phyloP scores from a whole-genome alignment of 92 coral and sea anemone species.

The Meandrina meandrites region DNA sequence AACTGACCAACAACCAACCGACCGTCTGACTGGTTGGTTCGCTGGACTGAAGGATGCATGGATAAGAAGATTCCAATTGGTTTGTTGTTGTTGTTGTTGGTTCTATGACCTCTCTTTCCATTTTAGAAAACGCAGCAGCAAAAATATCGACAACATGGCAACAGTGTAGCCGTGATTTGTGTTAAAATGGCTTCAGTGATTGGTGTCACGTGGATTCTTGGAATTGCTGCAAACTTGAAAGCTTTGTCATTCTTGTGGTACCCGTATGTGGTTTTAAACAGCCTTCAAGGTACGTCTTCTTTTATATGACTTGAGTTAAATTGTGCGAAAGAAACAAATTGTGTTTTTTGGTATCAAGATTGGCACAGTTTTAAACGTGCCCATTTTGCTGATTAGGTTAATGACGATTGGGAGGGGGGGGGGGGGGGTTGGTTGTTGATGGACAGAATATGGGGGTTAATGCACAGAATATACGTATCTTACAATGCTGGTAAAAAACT shows the following conservation, averaged over 20 bases:
- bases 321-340: not conserved
- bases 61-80: not conserved
- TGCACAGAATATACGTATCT: too few species aligned
- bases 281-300: constrained; percentile 64
- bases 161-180: constrained; percentile 60
- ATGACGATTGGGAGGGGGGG: too few species aligned
- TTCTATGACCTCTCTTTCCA: not conserved
- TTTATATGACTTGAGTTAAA: too few species aligned
- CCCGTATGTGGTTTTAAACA: constrained; percentile 63
- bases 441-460: too few species aligned
- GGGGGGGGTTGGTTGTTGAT: too few species aligned
- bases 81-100: not conserved
- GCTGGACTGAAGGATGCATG: not conserved
- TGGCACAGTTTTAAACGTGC: too few species aligned
- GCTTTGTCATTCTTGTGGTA: constrained; percentile 61
- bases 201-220: constrained; percentile 84
- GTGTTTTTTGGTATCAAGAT: not conserved
- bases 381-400: too few species aligned
- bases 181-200: constrained; percentile 76
- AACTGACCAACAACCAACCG: too few species aligned
- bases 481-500: too few species aligned
- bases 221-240: constrained; percentile 49
- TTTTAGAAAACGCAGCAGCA: constrained; percentile 37
- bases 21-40: not conserved
- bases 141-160: constrained; percentile 46